phyloP scores from a whole-genome alignment of 2,888 invertebrate species.

The Stenotaenia linearis region DNA sequence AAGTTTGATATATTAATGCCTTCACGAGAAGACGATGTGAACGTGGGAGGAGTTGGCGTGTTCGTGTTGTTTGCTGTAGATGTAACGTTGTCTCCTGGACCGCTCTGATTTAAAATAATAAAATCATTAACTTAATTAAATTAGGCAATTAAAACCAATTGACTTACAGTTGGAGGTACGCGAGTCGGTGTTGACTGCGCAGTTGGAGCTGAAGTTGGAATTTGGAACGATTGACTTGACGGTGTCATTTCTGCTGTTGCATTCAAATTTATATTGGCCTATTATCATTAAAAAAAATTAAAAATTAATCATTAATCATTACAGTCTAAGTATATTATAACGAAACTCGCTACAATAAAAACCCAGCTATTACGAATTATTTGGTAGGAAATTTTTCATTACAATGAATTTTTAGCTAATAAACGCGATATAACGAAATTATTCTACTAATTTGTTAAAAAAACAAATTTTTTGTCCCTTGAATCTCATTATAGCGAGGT shows the following conservation, averaged over 20 bases:
- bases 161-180: too few relatives aligned
- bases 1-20: conserved; percentile 22
- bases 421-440: too few relatives aligned
- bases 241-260: conserved; percentile 36
- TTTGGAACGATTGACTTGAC: conserved; percentile 32
- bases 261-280: conserved; percentile 43
- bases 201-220: not conserved
- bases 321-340: not conserved
- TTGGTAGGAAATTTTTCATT: too few relatives aligned
- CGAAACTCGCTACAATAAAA: too few relatives aligned
- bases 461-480: too few relatives aligned
- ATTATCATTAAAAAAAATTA: conserved; percentile 35
- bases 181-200: not conserved
- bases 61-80: conserved; percentile 38
- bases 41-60: not conserved
- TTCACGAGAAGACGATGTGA: not conserved
- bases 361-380: too few relatives aligned
- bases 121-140: too few relatives aligned
- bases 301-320: conserved; percentile 9
- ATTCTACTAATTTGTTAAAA: too few relatives aligned
- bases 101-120: too few relatives aligned
- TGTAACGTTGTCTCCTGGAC: conserved; percentile 35
- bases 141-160: too few relatives aligned
- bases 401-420: too few relatives aligned
- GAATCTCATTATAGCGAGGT: too few relatives aligned